phyloP scores from a whole-genome alignment of 2,797 vertebrate genomes.

The Lophotriccus pileatus region DNA sequence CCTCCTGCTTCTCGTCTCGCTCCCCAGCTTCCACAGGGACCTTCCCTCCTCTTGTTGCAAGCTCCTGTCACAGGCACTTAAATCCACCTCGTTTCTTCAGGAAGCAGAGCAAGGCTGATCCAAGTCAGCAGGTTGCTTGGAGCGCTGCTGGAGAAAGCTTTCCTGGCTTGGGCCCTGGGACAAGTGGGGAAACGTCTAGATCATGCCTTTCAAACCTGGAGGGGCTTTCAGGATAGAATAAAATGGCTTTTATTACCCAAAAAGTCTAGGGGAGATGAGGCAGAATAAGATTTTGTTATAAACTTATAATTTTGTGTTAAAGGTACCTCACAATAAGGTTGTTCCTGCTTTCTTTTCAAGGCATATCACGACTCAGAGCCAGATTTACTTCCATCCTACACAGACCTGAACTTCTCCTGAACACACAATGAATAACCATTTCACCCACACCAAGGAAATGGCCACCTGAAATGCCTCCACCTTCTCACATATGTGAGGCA shows the following conservation, averaged over 20 bases:
- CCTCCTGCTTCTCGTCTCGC: not conserved
- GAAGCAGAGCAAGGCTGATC: not conserved
- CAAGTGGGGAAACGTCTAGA: not conserved
- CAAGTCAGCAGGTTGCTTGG: conserved; percentile 28
- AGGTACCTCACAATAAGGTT: not conserved
- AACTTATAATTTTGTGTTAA: not conserved
- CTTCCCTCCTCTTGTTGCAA: not conserved
- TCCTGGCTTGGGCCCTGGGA: not conserved
- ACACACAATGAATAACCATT: not conserved
- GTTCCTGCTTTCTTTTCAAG: not conserved
- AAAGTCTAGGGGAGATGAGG: not conserved
- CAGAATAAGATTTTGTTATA: not conserved
- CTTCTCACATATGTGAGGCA: not conserved
- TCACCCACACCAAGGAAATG: not conserved
- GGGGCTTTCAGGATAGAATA: not conserved
- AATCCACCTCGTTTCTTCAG: conserved; percentile 17
- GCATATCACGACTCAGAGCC: not conserved
- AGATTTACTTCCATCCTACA: not conserved
- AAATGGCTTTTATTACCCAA: not conserved
- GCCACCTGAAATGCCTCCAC: not conserved
- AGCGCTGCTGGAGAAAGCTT: not conserved
- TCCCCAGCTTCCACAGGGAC: not conserved
- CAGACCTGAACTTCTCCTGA: not conserved
- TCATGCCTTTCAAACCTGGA: not conserved
- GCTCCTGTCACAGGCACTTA: conserved; percentile 36